These are phyloP conservation scores for Caenorhabditis tropicalis DNA, from an alignment of 1,140 invertebrate genomes.

Conservation along the genomic window DNA sequence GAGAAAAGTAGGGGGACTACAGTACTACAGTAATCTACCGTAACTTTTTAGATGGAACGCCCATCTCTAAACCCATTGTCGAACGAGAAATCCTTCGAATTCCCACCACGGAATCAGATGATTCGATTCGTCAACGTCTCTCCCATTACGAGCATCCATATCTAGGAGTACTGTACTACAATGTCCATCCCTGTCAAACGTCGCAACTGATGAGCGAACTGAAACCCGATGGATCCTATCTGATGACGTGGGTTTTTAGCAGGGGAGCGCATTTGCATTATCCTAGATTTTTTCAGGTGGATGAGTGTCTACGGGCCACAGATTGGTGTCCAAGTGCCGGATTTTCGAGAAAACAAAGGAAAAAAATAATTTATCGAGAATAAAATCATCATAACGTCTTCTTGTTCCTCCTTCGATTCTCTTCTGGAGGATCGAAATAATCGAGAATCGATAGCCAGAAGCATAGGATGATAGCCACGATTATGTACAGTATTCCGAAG, in stretches of 20 bases:
- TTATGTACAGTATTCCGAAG: constrained; percentile 66
- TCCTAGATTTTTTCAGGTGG: constrained; percentile 43
- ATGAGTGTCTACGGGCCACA: constrained; percentile 44
- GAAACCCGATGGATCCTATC: constrained; percentile 5
- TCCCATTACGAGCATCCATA: constrained; percentile 49
- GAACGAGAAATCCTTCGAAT: background rate
- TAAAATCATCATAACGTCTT: no score
- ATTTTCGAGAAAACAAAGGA: background rate
- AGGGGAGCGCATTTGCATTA: background rate
- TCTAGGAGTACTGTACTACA: constrained; percentile 53
- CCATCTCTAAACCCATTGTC: background rate
- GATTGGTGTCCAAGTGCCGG: constrained; percentile 33
- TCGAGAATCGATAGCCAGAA: constrained; percentile 57
- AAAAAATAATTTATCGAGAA: no score
- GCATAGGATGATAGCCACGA: constrained; percentile 52
- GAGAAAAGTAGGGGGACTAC: constrained; percentile 31
- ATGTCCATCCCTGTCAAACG: constrained; percentile 53
- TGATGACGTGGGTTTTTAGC: constrained; percentile 19
- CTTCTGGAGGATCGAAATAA: constrained; percentile 57
- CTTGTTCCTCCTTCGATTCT: no score
- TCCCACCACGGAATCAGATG: background rate
- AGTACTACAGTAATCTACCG: no score
- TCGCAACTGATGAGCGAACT: constrained; percentile 47
- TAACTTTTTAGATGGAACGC: constrained; percentile 1
- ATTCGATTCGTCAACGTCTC: background rate